Conservation (phyloP, 35 echinoderm and acorn worm species). For the Ophioderma brevispina region DNA sequence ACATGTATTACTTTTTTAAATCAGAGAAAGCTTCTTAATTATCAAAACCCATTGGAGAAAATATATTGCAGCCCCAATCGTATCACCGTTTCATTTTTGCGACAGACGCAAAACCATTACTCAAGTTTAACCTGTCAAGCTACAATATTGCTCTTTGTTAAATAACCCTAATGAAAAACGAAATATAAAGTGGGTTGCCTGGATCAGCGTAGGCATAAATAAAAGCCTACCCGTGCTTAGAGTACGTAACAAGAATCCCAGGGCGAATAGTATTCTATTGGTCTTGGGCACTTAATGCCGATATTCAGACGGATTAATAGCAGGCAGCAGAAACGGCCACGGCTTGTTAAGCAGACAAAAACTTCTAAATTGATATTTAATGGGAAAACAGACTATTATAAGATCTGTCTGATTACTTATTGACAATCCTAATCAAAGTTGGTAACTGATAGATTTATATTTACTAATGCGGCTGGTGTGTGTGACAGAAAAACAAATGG, state of each 20-base stretch:
- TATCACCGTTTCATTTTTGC: background rate
- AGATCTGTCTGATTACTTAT: background rate
- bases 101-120: background rate
- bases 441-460: too few species aligned
- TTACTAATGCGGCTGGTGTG: too few species aligned
- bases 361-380: background rate
- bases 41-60: background rate
- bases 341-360: background rate
- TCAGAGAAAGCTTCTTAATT: background rate
- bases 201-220: background rate
- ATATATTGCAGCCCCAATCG: background rate
- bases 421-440: too few species aligned
- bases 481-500: too few species aligned
- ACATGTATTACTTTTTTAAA: background rate
- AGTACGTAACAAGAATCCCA: too few species aligned
- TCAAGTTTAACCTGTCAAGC: background rate
- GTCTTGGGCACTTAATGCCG: background rate
- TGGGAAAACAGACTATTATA: background rate
- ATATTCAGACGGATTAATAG: too few species aligned
- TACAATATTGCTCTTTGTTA: background rate
- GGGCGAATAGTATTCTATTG: background rate
- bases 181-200: slow-evolving; percentile 1
- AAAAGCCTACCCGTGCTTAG: background rate
- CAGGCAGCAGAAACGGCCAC: background rate
- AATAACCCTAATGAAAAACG: background rate